Evolutionary conservation across 1,140 invertebrate genomes (phyloP), one percentile per base, ranked within the genome.

Genomic region (Bilobella aurantiaca): DNA sequence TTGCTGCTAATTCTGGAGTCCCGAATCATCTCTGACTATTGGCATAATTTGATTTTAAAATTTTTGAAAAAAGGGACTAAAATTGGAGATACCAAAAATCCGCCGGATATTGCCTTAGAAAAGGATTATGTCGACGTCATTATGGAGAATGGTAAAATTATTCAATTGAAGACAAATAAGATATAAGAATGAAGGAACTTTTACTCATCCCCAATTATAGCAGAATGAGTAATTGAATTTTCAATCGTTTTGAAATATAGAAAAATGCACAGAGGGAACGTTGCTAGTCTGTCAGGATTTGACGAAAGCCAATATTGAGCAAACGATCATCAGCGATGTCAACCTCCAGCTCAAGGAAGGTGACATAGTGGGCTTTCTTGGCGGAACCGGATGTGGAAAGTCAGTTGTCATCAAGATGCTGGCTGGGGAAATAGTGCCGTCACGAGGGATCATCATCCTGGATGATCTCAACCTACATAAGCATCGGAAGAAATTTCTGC

Each of bases 271-370:
- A 42, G n/a, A n/a, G 8, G 37, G 37, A 42, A 42, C 37, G 8
- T n/a, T 42, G n/a, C 8, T 42, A 5, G 23, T 23, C 5, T 56
- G 37, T n/a, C 30, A 63, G 14, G 59, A 63, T 12, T 32, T 70
- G 27, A 70, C 65, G 1, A 70, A 70, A 58, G 67, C 65, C 5
- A 53, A 65, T 21, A 57, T 59, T 16, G 28, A 47, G 1, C 53
- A 27, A 12, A 67, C 68, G 65, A 37, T 70, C 0, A 42, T 70
- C 1, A 65, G 63, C 16, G 63, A 70, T 46, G 60, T 70, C n/a
- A 67, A 28, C 21, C n/a, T 70, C 1, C 65, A 62, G 18, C 62
- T 68, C 1, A 65, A 63, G 16, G 63, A 63, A 57, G 65, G 66
- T 1, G 53, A 70, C n/a, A 67, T 65, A 21, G 46, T 70, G 18